A percentile compares a stretch with the other conserved stretches of the same genome.
These are phyloP conservation scores for Eulemur rufifrons DNA, from an alignment of 2,113 vertebrate genomes.

Conservation along the genomic window DNA sequence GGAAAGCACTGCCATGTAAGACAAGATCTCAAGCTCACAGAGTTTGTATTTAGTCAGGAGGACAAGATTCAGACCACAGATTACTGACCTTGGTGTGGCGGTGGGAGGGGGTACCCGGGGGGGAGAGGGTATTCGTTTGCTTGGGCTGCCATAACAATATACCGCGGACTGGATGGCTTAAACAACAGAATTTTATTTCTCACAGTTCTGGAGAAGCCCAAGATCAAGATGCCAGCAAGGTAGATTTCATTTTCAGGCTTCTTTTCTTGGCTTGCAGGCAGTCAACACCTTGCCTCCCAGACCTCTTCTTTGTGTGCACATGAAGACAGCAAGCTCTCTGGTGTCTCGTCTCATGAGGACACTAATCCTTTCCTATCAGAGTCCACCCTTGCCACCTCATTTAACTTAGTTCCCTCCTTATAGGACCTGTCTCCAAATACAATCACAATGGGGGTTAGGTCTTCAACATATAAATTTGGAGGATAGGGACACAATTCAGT, in stretches of 20 bases:
- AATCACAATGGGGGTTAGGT: background rate
- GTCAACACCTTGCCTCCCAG: background rate
- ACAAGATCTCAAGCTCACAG: background rate
- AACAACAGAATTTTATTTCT: background rate
- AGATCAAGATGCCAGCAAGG: background rate
- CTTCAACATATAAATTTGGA: background rate
- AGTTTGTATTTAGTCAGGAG: background rate
- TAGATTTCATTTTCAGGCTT: background rate
- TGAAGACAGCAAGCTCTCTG: background rate
- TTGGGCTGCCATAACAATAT: background rate
- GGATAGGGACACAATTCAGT: background rate
- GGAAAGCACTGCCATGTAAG: background rate
- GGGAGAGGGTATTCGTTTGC: too few relatives aligned
- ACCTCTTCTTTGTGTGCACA: too few relatives aligned
- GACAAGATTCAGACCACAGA: background rate
- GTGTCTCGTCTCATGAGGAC: background rate
- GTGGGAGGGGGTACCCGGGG: too few relatives aligned
- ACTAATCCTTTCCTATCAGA: background rate
- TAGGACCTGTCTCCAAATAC: background rate
- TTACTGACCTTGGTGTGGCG: background rate
- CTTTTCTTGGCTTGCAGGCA: background rate
- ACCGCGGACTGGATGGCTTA: background rate
- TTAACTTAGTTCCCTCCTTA: background rate
- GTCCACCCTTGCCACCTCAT: background rate
- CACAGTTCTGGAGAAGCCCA: background rate